Evolutionary conservation across 1,140 invertebrate genomes (phyloP), one percentile per base, ranked within the genome.

Genomic region (Papilio xuthus): DNA sequence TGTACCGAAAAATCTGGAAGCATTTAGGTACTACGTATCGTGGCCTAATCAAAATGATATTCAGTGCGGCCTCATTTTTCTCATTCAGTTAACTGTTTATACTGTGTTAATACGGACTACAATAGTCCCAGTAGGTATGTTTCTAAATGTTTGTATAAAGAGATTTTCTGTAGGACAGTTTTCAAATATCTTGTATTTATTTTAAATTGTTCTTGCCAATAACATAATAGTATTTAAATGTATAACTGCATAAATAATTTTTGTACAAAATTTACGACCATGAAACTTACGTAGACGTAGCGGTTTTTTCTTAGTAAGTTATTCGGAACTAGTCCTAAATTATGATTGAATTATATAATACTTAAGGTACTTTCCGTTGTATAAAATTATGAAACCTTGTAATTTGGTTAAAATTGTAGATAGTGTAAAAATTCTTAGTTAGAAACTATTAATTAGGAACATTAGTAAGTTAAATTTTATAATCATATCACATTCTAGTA

Each of bases 241-340:
- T 81, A 81, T 80, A 80, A 77, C 74, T 71, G 84, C 77, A 70
- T 81, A 80, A 84, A 84, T 88, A 80, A 82, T 88, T 90, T n/a
- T 90, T 92, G 90, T 92, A 92, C 84, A 91, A 90, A 89, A 84
- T 87, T 87, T 82, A 87, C 79, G 88, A 88, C 87, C 88, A 87
- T 90, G 86, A 81, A 60, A 86, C 81, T 83, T 89, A 90, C 82
- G 84, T 88, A 89, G 87, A 67, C 70, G 82, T 91, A 92, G 89
- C 72, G 80, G 84, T 92, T 92, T 92, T 85, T 83, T 90, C 88
- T 85, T 93, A 92, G 90, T 92, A 92, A 92, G 88, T 92, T 91
- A 89, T 88, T 89, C 90, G 85, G 86, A 91, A 84, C 92, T 93
- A 93, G 92, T 93, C 92, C 89, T 92, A 88, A 93, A 92, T 76